A percentile compares a stretch with the other conserved stretches of the same genome.
These are phyloP conservation scores for Parapsyche elsis DNA, from an alignment of 1,140 invertebrate species.

Conservation along the genomic window DNA sequence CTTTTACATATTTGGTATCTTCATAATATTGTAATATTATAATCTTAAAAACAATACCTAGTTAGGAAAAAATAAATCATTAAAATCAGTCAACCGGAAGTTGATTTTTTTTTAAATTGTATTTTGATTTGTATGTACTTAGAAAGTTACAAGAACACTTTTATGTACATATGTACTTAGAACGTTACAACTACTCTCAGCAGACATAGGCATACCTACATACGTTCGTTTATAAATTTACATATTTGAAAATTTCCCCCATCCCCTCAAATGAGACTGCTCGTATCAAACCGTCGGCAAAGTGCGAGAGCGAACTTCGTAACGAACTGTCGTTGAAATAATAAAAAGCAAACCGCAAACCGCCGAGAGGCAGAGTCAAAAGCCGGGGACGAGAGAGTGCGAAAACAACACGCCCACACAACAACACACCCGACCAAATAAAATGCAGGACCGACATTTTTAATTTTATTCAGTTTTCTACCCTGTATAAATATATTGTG, in stretches of 20 bases:
- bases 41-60: no score
- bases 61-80: no score
- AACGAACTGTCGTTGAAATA: slow-evolving; percentile 49
- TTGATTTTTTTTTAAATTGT: no score
- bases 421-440: background rate
- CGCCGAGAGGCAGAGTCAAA: slow-evolving; percentile 25
- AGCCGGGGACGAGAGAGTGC: slow-evolving; percentile 2
- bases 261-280: background rate
- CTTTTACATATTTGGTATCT: no score
- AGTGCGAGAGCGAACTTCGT: slow-evolving; percentile 5
- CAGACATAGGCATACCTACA: no score
- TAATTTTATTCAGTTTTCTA: slow-evolving; percentile 23
- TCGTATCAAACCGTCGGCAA: slow-evolving; percentile 29
- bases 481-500: background rate
- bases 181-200: background rate
- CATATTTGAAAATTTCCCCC: background rate
- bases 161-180: background rate
- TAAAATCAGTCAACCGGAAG: no score
- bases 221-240: no score
- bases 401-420: slow-evolving; percentile 19
- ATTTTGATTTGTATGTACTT: no score
- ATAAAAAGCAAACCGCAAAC: slow-evolving; percentile 35
- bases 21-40: no score
- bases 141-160: no score
- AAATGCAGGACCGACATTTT: slow-evolving; percentile 20